A percentile compares a stretch with the other conserved stretches of the same genome.
phyloP scores from a whole-genome alignment of 2,888 invertebrate genomes.

The Cheilosia variabilis region DNA sequence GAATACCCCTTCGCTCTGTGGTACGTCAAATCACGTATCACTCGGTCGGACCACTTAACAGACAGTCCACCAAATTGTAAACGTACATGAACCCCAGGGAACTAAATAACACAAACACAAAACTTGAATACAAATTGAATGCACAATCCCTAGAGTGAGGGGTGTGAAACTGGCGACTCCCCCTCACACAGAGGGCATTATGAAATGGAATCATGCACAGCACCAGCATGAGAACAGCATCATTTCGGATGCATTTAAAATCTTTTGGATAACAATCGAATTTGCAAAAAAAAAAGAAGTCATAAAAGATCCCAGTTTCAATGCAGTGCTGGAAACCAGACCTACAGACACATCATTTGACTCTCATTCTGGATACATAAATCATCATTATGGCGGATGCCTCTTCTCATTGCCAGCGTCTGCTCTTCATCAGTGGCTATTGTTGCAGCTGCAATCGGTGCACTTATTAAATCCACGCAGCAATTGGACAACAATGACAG shows the following conservation, averaged over 20 bases:
- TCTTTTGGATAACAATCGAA: constrained; percentile 10
- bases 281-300: not conserved
- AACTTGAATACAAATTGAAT: constrained; percentile 30
- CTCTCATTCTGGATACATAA: constrained; percentile 7
- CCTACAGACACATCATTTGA: constrained; percentile 24
- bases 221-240: constrained; percentile 35
- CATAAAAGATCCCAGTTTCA: not conserved
- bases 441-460: constrained; percentile 26
- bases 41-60: constrained; percentile 45
- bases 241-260: constrained; percentile 56
- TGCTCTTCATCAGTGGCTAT: constrained; percentile 23
- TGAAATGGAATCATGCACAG: constrained; percentile 19
- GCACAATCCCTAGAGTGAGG: constrained; percentile 51
- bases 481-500: constrained; percentile 43
- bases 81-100: constrained; percentile 51
- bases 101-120: constrained; percentile 15
- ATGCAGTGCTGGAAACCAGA: constrained; percentile 4
- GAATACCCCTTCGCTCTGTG: constrained; percentile 32
- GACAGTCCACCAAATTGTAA: constrained; percentile 36
- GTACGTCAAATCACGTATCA: constrained; percentile 23
- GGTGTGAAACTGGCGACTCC: constrained; percentile 43
- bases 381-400: constrained; percentile 11
- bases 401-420: constrained; percentile 4
- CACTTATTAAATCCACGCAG: constrained; percentile 20
- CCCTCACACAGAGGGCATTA: not conserved